Evolutionary conservation across 2,888 invertebrate genomes (phyloP).

Genomic region (Lycaena phlaeas): DNA sequence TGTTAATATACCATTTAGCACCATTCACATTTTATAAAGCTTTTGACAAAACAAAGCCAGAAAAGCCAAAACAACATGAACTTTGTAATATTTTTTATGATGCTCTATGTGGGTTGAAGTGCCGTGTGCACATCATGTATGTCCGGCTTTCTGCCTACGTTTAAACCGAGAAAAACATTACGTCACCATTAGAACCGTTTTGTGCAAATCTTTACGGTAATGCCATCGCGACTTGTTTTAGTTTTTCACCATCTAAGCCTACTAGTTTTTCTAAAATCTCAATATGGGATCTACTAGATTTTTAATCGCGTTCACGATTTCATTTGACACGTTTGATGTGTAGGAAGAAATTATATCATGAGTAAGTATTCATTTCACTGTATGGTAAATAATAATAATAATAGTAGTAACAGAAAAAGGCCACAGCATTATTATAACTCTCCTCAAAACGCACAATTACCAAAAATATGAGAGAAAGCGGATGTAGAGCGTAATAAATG

Average conservation of each 20-base stretch:
- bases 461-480: too few species aligned
- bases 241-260: conserved; percentile 14
- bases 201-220: conserved; percentile 17
- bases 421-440: too few species aligned
- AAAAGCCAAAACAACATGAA: neutral
- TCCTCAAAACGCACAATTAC: too few species aligned
- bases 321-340: conserved; percentile 1
- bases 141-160: conserved; percentile 60
- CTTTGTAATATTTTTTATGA: conserved; percentile 18
- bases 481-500: too few species aligned
- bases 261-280: conserved; percentile 16
- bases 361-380: conserved; percentile 14
- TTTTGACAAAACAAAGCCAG: neutral
- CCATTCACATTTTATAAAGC: too few species aligned
- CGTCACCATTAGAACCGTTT: conserved; percentile 44
- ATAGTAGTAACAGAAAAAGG: too few species aligned
- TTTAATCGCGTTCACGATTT: conserved; percentile 2
- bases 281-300: conserved; percentile 14
- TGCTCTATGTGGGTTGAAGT: conserved; percentile 60
- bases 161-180: conserved; percentile 47
- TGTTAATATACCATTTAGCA: too few species aligned
- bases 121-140: conserved; percentile 61
- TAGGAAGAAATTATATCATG: conserved; percentile 9
- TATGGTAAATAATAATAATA: too few species aligned
- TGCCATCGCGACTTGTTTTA: conserved; percentile 15